A percentile compares a stretch with the other conserved stretches of the same genome.
Evolutionary conservation across 2,113 vertebrate species (phyloP).

Genomic region (Zosterops hypoxanthus): DNA sequence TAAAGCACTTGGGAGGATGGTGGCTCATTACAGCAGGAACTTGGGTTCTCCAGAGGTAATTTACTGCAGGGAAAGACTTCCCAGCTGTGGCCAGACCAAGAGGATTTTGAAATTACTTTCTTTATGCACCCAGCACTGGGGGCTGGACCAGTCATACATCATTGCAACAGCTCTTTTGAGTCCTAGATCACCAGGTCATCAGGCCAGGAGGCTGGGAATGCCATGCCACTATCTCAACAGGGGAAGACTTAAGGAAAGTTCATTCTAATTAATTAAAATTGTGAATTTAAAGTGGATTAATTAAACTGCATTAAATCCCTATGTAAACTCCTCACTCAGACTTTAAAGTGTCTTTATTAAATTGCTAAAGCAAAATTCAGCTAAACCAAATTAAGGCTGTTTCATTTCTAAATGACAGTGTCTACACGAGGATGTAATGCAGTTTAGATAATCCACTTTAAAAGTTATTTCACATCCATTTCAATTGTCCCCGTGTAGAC

Average conservation of each 20-base stretch:
- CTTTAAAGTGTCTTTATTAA: conserved; percentile 58
- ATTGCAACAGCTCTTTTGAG: background rate
- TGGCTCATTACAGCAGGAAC: conserved; percentile 22
- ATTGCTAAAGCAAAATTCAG: conserved; percentile 38
- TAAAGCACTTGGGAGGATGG: conserved; percentile 13
- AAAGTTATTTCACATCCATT: conserved; percentile 56
- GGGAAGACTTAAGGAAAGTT: conserved; percentile 8
- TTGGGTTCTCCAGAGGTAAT: conserved; percentile 21
- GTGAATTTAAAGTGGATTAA: conserved; percentile 55
- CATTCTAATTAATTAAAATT: conserved; percentile 36
- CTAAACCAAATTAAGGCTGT: conserved; percentile 54
- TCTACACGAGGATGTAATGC: conserved; percentile 46
- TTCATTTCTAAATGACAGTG: conserved; percentile 55
- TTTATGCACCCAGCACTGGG: background rate
- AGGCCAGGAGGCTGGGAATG: background rate
- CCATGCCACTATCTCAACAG: background rate
- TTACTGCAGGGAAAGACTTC: conserved; percentile 26
- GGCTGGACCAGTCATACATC: background rate
- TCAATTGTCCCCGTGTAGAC: conserved; percentile 50
- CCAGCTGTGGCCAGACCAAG: background rate
- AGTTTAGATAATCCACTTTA: conserved; percentile 61
- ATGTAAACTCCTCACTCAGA: conserved; percentile 48
- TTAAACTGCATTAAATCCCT: conserved; percentile 50
- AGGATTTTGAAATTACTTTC: conserved; percentile 7
- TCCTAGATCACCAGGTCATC: background rate